These are phyloP conservation scores for Ectemnius continuus DNA, from an alignment of 2,888 invertebrate genomes.

Conservation along the genomic window DNA sequence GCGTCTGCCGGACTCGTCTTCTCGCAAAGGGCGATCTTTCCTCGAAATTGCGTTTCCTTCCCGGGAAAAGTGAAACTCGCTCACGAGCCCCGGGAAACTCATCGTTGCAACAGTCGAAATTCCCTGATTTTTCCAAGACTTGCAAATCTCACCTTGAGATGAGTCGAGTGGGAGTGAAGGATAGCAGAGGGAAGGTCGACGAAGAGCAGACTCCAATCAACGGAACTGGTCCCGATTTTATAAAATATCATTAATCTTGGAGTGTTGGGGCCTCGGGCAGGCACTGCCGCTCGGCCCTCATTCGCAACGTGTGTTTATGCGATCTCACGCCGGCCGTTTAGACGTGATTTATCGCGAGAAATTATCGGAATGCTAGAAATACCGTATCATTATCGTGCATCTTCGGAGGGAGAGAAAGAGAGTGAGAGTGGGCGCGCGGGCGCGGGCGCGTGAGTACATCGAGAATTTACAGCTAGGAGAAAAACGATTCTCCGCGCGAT, in stretches of 20 bases:
- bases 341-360: constrained; percentile 75
- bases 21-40: constrained; percentile 42
- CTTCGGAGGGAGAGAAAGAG: constrained; percentile 21
- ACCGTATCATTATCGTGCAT: constrained; percentile 75
- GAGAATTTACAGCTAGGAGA: constrained; percentile 54
- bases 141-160: neutral
- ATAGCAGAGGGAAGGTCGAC: neutral
- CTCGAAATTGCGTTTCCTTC: constrained; percentile 56
- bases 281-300: constrained; percentile 50
- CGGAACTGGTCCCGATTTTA: constrained; percentile 52
- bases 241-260: constrained; percentile 69
- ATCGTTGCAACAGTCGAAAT: neutral
- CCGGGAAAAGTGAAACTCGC: constrained; percentile 10
- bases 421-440: constrained; percentile 1
- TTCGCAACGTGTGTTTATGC: constrained; percentile 72
- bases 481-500: constrained; percentile 33
- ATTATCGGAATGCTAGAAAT: constrained; percentile 78
- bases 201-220: constrained; percentile 24
- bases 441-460: constrained; percentile 38
- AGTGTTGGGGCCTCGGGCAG: constrained; percentile 48
- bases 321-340: constrained; percentile 73
- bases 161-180: constrained; percentile 9
- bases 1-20: constrained; percentile 12
- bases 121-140: neutral
- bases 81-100: neutral